Evolutionary conservation across 1,140 invertebrate species (phyloP).

Genomic region (Cotesia vestalis): DNA sequence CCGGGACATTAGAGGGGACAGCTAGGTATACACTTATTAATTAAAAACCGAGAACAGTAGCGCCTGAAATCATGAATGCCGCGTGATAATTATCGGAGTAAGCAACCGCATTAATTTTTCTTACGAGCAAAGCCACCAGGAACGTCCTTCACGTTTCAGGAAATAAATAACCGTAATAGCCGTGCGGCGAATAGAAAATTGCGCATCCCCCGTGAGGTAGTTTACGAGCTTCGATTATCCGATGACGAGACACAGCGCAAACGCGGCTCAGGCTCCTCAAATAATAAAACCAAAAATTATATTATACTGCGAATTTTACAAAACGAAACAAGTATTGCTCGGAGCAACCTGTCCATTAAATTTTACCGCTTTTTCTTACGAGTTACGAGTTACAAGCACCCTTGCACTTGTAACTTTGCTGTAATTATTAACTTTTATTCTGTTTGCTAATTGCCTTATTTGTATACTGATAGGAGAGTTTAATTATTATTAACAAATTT

Average conservation of each 20-base stretch:
- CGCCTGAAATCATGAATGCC: background rate
- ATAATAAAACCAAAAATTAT: background rate
- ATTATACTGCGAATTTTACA: background rate
- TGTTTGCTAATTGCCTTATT: too few species aligned
- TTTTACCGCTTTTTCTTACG: too few species aligned
- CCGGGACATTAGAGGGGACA: background rate
- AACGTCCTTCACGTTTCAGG: constrained; percentile 24
- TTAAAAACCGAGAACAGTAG: background rate
- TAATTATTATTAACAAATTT: too few species aligned
- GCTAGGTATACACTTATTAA: background rate
- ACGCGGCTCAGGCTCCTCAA: background rate
- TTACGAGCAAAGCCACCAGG: constrained; percentile 4
- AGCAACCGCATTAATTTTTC: constrained; percentile 26
- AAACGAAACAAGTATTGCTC: constrained; percentile 6
- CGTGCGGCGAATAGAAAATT: constrained; percentile 29
- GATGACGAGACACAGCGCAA: constrained; percentile 22
- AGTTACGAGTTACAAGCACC: too few species aligned
- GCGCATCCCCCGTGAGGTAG: constrained; percentile 21
- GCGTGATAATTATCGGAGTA: constrained; percentile 24
- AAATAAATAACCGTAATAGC: constrained; percentile 30
- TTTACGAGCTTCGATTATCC: constrained; percentile 25
- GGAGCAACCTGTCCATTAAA: constrained; percentile 38
- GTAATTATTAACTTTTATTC: too few species aligned
- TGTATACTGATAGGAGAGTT: too few species aligned
- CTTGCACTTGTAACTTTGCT: too few species aligned